Evolutionary conservation across 2,797 vertebrate species (phyloP).

Genomic region (Ctenopoma multispine): DNA sequence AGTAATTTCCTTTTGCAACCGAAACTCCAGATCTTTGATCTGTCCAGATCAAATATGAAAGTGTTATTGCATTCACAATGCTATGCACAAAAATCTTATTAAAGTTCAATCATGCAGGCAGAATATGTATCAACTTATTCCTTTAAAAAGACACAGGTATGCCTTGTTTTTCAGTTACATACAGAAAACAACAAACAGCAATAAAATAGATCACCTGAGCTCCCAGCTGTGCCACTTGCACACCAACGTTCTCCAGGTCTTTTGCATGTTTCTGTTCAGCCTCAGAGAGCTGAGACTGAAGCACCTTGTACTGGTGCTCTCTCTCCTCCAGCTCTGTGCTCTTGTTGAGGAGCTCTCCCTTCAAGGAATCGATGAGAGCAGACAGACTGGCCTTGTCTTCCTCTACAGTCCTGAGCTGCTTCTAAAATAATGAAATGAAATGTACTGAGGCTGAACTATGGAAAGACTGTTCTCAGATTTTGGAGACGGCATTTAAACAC

Average conservation of each 20-base stretch:
- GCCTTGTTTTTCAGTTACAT: no score
- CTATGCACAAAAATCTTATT: no score
- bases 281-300: conserved; percentile 77
- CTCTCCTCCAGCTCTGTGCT: conserved; percentile 84
- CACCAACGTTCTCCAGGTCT: conserved; percentile 86
- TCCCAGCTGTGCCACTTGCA: conserved; percentile 84
- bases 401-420: conserved; percentile 80
- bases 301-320: conserved; percentile 78
- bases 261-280: conserved; percentile 86
- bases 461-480: background rate
- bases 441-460: background rate
- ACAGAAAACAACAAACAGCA: background rate
- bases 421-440: conserved; percentile 53
- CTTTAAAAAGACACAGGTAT: no score
- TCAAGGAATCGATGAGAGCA: conserved; percentile 83
- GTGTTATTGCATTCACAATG: no score
- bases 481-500: background rate
- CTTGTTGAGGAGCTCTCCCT: conserved; percentile 83
- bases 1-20: conserved; percentile 75
- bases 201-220: conserved; percentile 65
- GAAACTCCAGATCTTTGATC: conserved; percentile 80
- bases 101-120: background rate
- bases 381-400: conserved; percentile 80
- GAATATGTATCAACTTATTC: background rate
- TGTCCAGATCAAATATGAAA: conserved; percentile 46